Percentiles rank a stretch among this genome's conserved stretches.
Conservation (phyloP, 2,797 vertebrate genomes). For the Pangasius krempfi region DNA sequence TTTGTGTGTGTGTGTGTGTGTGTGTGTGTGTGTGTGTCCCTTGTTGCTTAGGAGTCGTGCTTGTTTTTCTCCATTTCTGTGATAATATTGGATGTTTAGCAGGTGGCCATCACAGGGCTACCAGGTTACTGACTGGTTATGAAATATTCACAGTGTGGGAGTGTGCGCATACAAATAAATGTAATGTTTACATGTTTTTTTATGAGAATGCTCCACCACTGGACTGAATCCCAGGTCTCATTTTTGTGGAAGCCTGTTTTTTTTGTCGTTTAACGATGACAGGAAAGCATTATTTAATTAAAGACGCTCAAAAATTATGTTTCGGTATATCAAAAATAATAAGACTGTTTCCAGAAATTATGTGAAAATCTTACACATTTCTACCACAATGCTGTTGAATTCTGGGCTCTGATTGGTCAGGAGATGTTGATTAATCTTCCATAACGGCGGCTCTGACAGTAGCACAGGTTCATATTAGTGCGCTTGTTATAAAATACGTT, state of each 20-base stretch:
- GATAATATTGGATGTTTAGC: slow-evolving; percentile 13
- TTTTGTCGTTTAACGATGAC: not conserved
- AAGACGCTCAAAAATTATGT: not conserved
- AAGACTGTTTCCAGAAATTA: not conserved
- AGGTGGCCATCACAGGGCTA: not conserved
- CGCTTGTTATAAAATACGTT: not conserved
- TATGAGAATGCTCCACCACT: not conserved
- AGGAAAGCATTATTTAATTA: not conserved
- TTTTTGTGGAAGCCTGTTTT: not conserved
- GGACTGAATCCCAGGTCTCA: not conserved
- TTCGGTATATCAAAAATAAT: not conserved
- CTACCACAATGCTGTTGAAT: not conserved
- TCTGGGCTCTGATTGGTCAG: not conserved
- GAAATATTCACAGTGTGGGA: slow-evolving; percentile 19
- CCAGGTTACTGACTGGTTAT: slow-evolving; percentile 19
- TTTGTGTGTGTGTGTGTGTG: not conserved
- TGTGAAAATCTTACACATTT: not conserved
- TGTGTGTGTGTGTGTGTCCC: not conserved
- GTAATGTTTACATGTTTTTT: not conserved
- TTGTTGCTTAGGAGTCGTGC: not conserved
- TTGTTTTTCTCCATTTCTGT: not conserved
- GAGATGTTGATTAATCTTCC: not conserved
- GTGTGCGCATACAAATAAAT: not conserved
- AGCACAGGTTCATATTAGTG: not conserved
- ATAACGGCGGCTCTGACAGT: not conserved